phyloP scores from a whole-genome alignment of 2,113 vertebrate species.

The Oreocharis arfaki region DNA sequence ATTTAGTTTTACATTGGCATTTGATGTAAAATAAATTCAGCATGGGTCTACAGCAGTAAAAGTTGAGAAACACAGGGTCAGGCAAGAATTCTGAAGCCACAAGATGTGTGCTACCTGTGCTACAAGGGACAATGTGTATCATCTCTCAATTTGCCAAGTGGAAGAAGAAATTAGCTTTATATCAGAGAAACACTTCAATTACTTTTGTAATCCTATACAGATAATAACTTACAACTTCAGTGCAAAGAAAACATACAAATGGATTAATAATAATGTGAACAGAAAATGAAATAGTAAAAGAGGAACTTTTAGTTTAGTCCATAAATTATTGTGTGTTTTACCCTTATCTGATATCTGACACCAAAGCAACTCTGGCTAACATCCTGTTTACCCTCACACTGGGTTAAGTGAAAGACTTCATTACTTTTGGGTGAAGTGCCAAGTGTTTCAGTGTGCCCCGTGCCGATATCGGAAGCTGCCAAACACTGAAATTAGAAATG shows the following conservation, averaged over 20 bases:
- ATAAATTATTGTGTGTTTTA: conserved; percentile 6
- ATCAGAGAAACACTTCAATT: background rate
- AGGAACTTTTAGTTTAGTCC: background rate
- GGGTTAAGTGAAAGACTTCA: conserved; percentile 50
- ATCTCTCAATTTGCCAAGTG: background rate
- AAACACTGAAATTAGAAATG: conserved; percentile 59
- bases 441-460: conserved; percentile 40
- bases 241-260: background rate
- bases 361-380: conserved; percentile 52
- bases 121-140: background rate
- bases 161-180: background rate
- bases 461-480: conserved; percentile 62
- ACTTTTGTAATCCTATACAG: background rate
- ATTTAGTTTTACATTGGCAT: background rate
- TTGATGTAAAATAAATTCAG: conserved; percentile 33
- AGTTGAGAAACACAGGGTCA: background rate
- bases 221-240: background rate
- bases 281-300: background rate
- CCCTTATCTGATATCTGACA: conserved; percentile 54
- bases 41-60: background rate
- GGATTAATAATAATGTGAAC: background rate
- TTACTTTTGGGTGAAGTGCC: conserved; percentile 50
- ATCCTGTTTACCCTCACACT: conserved; percentile 58
- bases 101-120: background rate
- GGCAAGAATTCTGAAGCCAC: background rate